phyloP scores from a whole-genome alignment of 2,797 vertebrate species.

The Sternarchorhynchus goeldii region DNA sequence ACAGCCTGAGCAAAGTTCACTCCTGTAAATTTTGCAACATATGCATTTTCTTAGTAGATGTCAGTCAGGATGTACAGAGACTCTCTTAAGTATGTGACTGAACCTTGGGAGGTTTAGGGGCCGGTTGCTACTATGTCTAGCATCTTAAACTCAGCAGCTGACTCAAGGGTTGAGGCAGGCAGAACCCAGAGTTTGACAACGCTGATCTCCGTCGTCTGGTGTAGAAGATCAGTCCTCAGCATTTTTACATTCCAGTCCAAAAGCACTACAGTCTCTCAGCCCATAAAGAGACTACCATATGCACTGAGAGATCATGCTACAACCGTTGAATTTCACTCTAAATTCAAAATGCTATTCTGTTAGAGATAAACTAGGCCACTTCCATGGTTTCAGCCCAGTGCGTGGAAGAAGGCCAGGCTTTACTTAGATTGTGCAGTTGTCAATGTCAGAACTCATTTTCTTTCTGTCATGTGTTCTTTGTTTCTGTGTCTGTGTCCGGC shows the following conservation, averaged over 20 bases:
- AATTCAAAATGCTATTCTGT: no score
- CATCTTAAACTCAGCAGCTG: slow-evolving; percentile 53
- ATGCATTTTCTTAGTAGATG: no score
- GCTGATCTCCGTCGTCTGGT: slow-evolving; percentile 64
- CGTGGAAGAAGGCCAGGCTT: no score
- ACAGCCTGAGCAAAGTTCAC: no score
- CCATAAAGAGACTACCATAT: neutral
- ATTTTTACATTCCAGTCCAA: slow-evolving; percentile 34
- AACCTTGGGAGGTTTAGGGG: slow-evolving; percentile 64
- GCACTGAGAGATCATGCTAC: no score
- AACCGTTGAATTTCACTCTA: no score
- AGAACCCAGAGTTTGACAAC: slow-evolving; percentile 63
- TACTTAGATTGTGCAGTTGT: neutral
- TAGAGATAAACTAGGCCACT: no score
- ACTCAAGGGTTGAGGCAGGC: slow-evolving; percentile 64
- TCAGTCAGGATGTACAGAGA: neutral
- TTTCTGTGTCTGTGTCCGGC: neutral
- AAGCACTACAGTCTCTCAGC: neutral
- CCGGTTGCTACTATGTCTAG: slow-evolving; percentile 65
- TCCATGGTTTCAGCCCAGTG: no score
- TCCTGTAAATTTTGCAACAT: no score
- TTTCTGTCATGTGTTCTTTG: neutral
- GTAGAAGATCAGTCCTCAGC: slow-evolving; percentile 43
- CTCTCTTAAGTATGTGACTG: slow-evolving; percentile 45
- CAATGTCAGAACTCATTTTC: neutral